phyloP scores from a whole-genome alignment of 2,797 vertebrate species.

The Champsocephalus gunnari region DNA sequence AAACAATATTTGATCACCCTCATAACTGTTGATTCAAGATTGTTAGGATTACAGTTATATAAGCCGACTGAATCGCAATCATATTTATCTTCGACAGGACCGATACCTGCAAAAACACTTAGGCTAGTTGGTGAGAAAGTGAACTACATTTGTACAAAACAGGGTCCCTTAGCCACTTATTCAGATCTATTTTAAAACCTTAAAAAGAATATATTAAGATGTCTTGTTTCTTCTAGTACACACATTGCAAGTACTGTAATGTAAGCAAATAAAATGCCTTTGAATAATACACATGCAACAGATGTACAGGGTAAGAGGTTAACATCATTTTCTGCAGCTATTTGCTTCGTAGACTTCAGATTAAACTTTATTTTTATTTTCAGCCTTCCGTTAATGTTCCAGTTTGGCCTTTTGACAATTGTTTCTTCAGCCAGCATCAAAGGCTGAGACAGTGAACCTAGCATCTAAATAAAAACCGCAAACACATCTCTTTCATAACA shows the following conservation, averaged over 20 bases:
- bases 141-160: neutral
- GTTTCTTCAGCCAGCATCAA: slow-evolving; percentile 22
- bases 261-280: neutral
- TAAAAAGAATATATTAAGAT: neutral
- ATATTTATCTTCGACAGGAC: slow-evolving; percentile 41
- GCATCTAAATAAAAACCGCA: slow-evolving; percentile 3
- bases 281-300: neutral
- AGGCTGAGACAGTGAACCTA: slow-evolving; percentile 22
- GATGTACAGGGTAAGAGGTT: neutral
- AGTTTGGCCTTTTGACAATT: slow-evolving; percentile 41
- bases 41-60: slow-evolving; percentile 33
- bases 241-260: too few species aligned
- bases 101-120: slow-evolving; percentile 28
- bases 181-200: neutral
- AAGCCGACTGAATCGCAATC: slow-evolving; percentile 28
- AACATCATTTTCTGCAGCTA: slow-evolving; percentile 14
- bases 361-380: slow-evolving; percentile 24
- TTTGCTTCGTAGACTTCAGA: slow-evolving; percentile 7
- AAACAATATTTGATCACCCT: slow-evolving; percentile 54
- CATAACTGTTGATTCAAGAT: slow-evolving; percentile 56
- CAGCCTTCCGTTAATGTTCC: slow-evolving; percentile 13
- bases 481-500: neutral
- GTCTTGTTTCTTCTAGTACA: too few species aligned
- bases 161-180: neutral
- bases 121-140: neutral